Evolutionary conservation across 2,888 invertebrate species (phyloP), one percentile per base, ranked within the genome.

Genomic region (Desoria tigrina): DNA sequence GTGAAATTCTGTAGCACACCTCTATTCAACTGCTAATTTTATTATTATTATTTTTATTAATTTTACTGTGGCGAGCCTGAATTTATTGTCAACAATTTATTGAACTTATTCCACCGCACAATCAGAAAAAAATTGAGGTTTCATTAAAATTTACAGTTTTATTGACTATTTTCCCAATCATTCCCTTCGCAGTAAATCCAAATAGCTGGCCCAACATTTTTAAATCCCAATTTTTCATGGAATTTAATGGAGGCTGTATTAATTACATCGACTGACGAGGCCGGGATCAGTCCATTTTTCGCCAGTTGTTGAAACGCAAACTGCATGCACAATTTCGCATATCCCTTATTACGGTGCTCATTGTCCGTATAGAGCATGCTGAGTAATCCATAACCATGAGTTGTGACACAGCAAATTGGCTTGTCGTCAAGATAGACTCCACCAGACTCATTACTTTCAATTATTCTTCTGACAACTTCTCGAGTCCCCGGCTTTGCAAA

Each of bases 221-320:
- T 62, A 6, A 50, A 56, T 2, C 68, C 68, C 18, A 63, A 56
- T 11, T 57, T 58, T 21, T 61, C 21, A 39, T 68, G 61, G 16
- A 68, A 68, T 14, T 49, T 54, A 1, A 39, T 45, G 2, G 68
- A 54, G 1, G 51, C 21, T 26, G 27, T 18, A 49, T 68, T 68
- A 37, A 24, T 28, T n/a, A 55, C 2, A 16, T 68, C 68, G 1
- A 62, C 68, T 11, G 53, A 50, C 21, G 28, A 49, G 16, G 61
- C 42, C 9, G 68, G 68, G n/a, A 65, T 54, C 21, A 61, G 42
- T n/a, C 62, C 68, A 54, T 54, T 53, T 42, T 39, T 61, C 3
- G 61, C 64, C 23, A 42, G 32, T 24, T 68, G 61, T 45, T 62
- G 61, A 21, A 65, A 63, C 2, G 42, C 49, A 32, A 49, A 59